Conservation (phyloP, 1,140 invertebrate species). For the Drosophila subobscura region DNA sequence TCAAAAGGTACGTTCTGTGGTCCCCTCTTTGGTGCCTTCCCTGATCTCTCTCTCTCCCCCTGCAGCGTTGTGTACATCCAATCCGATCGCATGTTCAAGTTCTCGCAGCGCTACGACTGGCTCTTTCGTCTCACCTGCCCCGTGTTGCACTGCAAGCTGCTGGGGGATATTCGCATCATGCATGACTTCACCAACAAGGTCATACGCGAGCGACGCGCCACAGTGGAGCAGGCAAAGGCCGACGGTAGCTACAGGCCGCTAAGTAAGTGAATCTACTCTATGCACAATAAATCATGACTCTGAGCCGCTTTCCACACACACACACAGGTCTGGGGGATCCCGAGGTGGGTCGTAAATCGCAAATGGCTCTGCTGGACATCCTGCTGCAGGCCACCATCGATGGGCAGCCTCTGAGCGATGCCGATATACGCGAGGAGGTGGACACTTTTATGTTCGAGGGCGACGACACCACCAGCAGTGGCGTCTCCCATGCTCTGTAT, state of each 20-base stretch:
- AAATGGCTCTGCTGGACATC: conserved; percentile 91
- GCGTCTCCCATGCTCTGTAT: conserved; percentile 62
- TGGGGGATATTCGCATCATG: conserved; percentile 67
- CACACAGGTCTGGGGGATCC: conserved; percentile 55
- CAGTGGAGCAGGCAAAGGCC: conserved; percentile 52
- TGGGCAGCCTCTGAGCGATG: conserved; percentile 85
- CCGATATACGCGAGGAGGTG: conserved; percentile 89
- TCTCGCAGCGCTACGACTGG: conserved; percentile 67
- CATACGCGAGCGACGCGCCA: conserved; percentile 58
- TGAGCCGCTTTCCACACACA: conserved; percentile 6
- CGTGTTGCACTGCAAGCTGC: conserved; percentile 36
- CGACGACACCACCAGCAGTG: conserved; percentile 72
- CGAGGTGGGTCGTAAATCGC: conserved; percentile 85
- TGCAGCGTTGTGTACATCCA: conserved; percentile 65
- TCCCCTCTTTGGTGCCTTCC: not conserved
- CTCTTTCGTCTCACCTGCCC: conserved; percentile 54
- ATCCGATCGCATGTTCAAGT: conserved; percentile 62
- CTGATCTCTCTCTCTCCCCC: not conserved
- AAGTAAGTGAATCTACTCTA: conserved; percentile 43
- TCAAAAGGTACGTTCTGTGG: conserved; percentile 83
- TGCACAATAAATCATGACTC: not conserved
- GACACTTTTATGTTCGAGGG: conserved; percentile 91
- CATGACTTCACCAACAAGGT: conserved; percentile 76
- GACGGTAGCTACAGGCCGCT: conserved; percentile 64
- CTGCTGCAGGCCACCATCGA: conserved; percentile 87